A percentile compares a stretch with the other conserved stretches of the same genome.
These are phyloP conservation scores for Andrena bucephala DNA, from an alignment of 2,888 invertebrate genomes.

Conservation along the genomic window DNA sequence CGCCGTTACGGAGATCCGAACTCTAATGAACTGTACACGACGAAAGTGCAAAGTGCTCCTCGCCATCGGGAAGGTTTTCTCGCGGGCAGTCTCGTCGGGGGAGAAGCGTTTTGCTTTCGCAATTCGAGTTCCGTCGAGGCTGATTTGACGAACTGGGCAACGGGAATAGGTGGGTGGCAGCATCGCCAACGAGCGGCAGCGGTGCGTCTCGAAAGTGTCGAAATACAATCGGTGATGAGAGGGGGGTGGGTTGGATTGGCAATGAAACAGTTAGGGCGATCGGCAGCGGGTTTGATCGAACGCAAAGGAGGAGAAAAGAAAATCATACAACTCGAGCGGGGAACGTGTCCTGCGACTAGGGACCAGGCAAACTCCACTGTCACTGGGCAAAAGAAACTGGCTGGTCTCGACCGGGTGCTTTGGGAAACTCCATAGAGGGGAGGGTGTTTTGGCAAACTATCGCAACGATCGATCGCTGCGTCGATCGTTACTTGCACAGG, in stretches of 20 bases:
- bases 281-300: not conserved
- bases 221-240: constrained; percentile 40
- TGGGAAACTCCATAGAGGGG: not conserved
- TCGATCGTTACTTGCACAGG: constrained; percentile 13
- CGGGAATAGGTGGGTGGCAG: constrained; percentile 9
- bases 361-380: constrained; percentile 7
- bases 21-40: constrained; percentile 54
- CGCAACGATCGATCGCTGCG: constrained; percentile 17
- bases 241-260: not conserved
- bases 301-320: not conserved
- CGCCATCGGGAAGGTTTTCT: constrained; percentile 34
- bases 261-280: not conserved
- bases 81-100: constrained; percentile 27
- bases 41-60: constrained; percentile 60
- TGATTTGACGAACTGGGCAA: constrained; percentile 30
- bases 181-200: constrained; percentile 67
- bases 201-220: constrained; percentile 55
- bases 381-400: not conserved
- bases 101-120: constrained; percentile 53
- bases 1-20: constrained; percentile 48
- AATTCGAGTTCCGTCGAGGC: constrained; percentile 54
- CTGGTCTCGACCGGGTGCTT: not conserved
- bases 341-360: not conserved
- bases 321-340: not conserved
- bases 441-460: not conserved